Evolutionary conservation across 1,140 invertebrate species (phyloP).

Genomic region (Apis laboriosa): DNA sequence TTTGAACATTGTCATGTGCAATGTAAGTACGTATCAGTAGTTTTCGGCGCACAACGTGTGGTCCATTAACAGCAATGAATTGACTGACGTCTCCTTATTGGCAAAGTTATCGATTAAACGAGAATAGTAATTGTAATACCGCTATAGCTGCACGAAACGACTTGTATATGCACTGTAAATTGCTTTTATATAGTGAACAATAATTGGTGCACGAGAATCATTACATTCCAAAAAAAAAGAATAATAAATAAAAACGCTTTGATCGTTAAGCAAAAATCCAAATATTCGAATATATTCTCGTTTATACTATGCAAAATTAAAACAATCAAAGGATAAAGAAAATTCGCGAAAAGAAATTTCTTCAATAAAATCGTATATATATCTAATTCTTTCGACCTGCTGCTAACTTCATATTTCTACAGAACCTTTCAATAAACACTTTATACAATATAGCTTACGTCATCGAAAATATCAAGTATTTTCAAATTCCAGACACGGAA

Average conservation of each 20-base stretch:
- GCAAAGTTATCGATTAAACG: conserved; percentile 32
- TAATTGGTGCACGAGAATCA: too few relatives aligned
- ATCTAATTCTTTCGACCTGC: not conserved
- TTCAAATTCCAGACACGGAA: too few relatives aligned
- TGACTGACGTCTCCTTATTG: conserved; percentile 24
- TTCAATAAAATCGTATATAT: too few relatives aligned
- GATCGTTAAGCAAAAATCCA: not conserved
- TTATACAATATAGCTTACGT: not conserved
- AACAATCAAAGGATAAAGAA: not conserved
- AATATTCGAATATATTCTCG: too few relatives aligned
- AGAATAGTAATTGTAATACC: conserved; percentile 11
- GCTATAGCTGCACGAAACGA: too few relatives aligned
- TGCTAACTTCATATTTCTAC: not conserved
- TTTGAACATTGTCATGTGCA: not conserved
- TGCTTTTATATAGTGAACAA: not conserved
- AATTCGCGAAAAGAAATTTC: not conserved
- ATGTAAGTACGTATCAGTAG: not conserved
- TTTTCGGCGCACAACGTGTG: conserved; percentile 2
- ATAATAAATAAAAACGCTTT: not conserved
- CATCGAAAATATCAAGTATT: not conserved
- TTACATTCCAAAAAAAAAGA: not conserved
- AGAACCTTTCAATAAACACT: not conserved
- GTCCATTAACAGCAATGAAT: conserved; percentile 6
- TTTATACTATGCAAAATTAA: not conserved
- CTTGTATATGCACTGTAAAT: not conserved